Evolutionary conservation across 2,113 vertebrate species (phyloP).

Genomic region (Herpailurus yagouaroundi): DNA sequence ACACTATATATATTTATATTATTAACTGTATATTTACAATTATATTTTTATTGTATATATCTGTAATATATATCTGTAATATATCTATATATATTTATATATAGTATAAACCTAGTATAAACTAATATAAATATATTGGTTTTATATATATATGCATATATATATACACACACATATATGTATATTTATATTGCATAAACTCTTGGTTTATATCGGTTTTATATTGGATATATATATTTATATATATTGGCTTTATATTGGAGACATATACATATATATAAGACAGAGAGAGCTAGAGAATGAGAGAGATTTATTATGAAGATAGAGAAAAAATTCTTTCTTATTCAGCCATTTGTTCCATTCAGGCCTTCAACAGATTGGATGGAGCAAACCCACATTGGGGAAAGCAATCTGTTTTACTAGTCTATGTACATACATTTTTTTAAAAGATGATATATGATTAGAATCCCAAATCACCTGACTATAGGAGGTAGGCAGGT

Average conservation of each 20-base stretch:
- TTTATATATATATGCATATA: background rate
- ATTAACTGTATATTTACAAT: too few relatives aligned
- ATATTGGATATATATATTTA: too few relatives aligned
- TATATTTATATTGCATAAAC: background rate
- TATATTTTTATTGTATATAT: too few relatives aligned
- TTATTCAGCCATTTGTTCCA: background rate
- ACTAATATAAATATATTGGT: too few relatives aligned
- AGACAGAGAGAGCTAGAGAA: background rate
- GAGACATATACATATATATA: background rate
- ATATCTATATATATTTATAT: too few relatives aligned
- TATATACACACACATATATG: background rate
- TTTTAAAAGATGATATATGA: background rate
- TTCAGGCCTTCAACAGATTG: background rate
- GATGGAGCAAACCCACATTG: background rate
- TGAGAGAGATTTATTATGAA: too few relatives aligned
- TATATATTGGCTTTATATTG: too few relatives aligned
- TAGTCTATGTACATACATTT: background rate
- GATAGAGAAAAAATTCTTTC: background rate
- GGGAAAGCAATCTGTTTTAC: background rate
- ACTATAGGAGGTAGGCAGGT: background rate
- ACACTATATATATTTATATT: too few relatives aligned
- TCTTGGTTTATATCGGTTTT: too few relatives aligned
- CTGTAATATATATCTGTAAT: too few relatives aligned
- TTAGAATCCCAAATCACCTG: background rate
- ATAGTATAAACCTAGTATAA: too few relatives aligned